Base-by-base conservation (phyloP, 2,797 vertebrate species). In the Siniperca obscura region DNA sequence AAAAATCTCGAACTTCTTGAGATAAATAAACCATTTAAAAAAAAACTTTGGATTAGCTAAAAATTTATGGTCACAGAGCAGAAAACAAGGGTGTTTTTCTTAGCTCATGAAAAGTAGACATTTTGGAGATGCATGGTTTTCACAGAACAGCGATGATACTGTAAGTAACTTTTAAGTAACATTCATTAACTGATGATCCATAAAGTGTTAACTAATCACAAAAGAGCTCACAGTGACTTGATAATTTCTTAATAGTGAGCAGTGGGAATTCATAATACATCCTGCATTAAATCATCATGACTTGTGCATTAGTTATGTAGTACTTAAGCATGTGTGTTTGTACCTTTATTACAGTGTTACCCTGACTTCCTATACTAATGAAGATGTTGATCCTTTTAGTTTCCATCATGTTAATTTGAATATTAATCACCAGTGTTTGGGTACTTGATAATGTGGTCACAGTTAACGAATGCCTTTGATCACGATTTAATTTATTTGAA, bases 401-500 rank as follows among this genome's bases (percentile, higher is more conserved):
- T 70, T 65, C 72, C 52, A 13, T 73, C 25, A 3, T 17, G 19
- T 68, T 65, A 36, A 52, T 57, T 70, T 79, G 17, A 80, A 60
- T 66, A 69, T 70, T 21, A 75, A 74, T 80, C 74, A 66, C 68
- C 78, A 77, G 82, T 82, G 30, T 89, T 78, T 61, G 68, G 80
- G 78, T 34, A 38, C 69, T 67, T 74, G 67, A 79, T 66, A 7
- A 68, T 62, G 19, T 76, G 38, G 71, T 81, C 74, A 25, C 79
- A 70, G 73, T 73, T 74, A 59, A 78, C 36, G 44, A 64, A 70
- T 59, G 52, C 75, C 46, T 80, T 79, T 79, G 70, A 87, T 85
- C 69, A 44, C 21, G 0, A 10, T 74, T 86, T 85, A 48, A 90
- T 89, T 89, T 88, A 91, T 87, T 90, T 25, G 21, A 78, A 52